These are phyloP conservation scores for Pammene aurita DNA, from an alignment of 2,888 invertebrate species.

Conservation along the genomic window DNA sequence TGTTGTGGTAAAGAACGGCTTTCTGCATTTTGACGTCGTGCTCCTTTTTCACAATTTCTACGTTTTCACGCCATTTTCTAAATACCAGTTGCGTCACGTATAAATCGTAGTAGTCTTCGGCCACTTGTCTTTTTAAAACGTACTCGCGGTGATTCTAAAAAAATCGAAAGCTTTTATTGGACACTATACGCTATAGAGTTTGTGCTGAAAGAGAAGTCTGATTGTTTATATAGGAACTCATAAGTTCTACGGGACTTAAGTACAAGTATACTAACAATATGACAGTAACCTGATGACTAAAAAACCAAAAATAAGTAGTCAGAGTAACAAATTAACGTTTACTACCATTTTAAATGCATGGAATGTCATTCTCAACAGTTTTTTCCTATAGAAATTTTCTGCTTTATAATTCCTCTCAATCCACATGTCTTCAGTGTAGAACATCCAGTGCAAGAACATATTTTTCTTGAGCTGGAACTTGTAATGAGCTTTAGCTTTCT, in stretches of 20 bases:
- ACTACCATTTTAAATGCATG: conserved; percentile 75
- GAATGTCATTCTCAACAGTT: conserved; percentile 74
- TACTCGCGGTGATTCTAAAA: conserved; percentile 73
- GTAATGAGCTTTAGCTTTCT: conserved; percentile 77
- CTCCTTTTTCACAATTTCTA: conserved; percentile 71
- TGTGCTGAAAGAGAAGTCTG: no score
- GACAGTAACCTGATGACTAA: no score
- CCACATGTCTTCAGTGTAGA: conserved; percentile 76
- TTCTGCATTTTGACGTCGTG: conserved; percentile 74
- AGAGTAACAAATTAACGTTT: neutral
- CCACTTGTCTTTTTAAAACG: conserved; percentile 85
- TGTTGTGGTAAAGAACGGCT: conserved; percentile 75
- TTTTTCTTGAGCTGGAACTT: conserved; percentile 75
- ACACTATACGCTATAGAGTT: neutral
- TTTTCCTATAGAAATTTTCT: conserved; percentile 78
- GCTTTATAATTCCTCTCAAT: conserved; percentile 83
- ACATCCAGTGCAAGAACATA: conserved; percentile 80
- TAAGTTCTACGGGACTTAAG: no score
- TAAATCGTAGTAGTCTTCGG: conserved; percentile 88
- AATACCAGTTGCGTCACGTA: conserved; percentile 82
- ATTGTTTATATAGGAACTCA: no score
- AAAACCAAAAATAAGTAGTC: no score
- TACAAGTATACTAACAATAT: no score
- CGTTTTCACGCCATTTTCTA: conserved; percentile 74
- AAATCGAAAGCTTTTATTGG: neutral